Evolutionary conservation across 2,888 invertebrate species (phyloP).

Genomic region (Meiosimyza decipiens): DNA sequence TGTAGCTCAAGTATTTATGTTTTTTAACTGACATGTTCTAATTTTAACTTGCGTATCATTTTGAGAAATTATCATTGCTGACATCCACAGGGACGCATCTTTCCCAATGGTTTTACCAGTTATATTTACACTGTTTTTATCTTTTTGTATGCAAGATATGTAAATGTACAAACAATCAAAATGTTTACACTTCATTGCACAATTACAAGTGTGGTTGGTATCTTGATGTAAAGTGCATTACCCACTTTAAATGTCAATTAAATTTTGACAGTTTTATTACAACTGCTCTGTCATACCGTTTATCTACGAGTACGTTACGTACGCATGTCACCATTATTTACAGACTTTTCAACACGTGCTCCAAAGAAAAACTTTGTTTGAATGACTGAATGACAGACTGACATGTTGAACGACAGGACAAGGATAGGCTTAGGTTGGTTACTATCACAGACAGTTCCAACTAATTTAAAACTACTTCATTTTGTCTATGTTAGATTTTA

Average conservation of each 20-base stretch:
- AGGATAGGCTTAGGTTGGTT: neutral
- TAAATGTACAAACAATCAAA: too few relatives aligned
- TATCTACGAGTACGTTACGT: neutral
- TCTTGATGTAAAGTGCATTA: neutral
- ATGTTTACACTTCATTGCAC: slow-evolving; percentile 10
- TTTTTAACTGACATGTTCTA: too few relatives aligned
- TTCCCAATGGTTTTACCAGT: too few relatives aligned
- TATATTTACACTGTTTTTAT: too few relatives aligned
- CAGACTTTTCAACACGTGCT: neutral
- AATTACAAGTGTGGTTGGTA: neutral
- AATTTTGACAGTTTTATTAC: slow-evolving; percentile 11
- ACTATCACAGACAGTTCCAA: too few relatives aligned
- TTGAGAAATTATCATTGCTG: too few relatives aligned
- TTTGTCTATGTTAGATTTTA: too few relatives aligned
- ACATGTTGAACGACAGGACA: neutral
- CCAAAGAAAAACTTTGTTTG: neutral
- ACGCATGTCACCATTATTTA: neutral
- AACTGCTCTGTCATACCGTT: neutral
- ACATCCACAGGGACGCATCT: too few relatives aligned
- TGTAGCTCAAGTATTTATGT: too few relatives aligned
- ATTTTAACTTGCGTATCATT: too few relatives aligned
- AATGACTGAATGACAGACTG: neutral
- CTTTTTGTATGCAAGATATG: too few relatives aligned
- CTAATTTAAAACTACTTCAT: too few relatives aligned
- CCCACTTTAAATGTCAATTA: slow-evolving; percentile 16